Conservation (phyloP, 2,113 vertebrate genomes). For the Clupea harengus region DNA sequence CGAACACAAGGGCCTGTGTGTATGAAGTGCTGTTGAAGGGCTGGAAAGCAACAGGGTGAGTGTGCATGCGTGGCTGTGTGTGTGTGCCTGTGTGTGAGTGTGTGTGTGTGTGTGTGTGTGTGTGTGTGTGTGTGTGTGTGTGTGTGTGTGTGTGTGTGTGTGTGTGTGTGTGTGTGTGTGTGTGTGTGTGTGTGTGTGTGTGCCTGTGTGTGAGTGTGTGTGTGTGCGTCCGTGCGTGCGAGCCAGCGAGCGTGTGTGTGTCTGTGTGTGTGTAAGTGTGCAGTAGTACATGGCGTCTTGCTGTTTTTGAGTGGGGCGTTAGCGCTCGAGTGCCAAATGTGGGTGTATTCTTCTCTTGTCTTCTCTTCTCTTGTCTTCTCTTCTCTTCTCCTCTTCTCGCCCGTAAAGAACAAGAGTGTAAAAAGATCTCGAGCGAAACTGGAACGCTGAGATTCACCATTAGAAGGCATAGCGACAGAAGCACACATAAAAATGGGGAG, state of each 20-base stretch:
- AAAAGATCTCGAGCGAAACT: constrained; percentile 53
- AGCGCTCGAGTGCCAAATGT: background rate
- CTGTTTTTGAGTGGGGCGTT: background rate
- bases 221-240: background rate
- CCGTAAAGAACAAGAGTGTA: constrained; percentile 26
- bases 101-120: too few species aligned
- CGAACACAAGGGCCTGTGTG: background rate
- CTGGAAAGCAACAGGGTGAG: too few species aligned
- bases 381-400: constrained; percentile 31
- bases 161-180: background rate
- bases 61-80: too few species aligned
- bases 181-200: background rate
- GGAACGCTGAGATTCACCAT: constrained; percentile 50
- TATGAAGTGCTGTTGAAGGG: too few species aligned
- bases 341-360: background rate
- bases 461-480: constrained; percentile 49
- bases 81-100: too few species aligned
- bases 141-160: background rate
- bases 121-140: background rate
- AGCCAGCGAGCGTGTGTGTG: background rate
- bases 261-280: background rate
- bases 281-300: background rate
- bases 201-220: too few species aligned
- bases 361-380: background rate
- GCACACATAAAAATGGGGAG: constrained; percentile 51